A percentile compares a stretch with the other conserved stretches of the same genome.
Conservation (phyloP, 2,113 vertebrate species). For the Tricholaema leucomelas region DNA sequence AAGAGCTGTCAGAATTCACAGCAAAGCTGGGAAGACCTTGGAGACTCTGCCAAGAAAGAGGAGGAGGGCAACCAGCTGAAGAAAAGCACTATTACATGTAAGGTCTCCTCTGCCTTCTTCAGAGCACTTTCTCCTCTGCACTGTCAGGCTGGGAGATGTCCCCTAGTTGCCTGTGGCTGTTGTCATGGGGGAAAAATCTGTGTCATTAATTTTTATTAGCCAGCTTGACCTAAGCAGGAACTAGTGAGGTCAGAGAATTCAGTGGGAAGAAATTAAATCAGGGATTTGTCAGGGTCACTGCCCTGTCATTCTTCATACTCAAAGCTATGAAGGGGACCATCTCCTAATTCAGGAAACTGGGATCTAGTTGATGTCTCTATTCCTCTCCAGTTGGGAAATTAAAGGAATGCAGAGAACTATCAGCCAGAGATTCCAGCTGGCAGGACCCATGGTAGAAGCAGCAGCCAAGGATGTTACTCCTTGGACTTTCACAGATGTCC, state of each 20-base stretch:
- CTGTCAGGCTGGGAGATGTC: background rate
- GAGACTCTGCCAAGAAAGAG: background rate
- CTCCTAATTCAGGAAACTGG: background rate
- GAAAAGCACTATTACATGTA: background rate
- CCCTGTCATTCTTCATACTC: constrained; percentile 18
- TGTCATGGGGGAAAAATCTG: background rate
- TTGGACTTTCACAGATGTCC: background rate
- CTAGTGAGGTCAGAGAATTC: constrained; percentile 6
- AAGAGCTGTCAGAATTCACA: constrained; percentile 30
- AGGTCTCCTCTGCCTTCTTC: background rate
- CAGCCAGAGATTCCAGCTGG: constrained; percentile 21
- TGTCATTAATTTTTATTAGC: background rate
- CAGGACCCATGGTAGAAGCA: background rate
- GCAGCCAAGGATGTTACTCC: constrained; percentile 10
- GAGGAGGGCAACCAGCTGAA: background rate
- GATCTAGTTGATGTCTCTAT: background rate
- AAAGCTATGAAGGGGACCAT: background rate
- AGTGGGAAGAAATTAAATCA: constrained; percentile 14
- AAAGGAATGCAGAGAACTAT: background rate
- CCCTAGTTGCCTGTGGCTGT: background rate
- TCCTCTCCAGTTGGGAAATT: background rate
- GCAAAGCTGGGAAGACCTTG: constrained; percentile 30
- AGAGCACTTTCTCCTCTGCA: background rate
- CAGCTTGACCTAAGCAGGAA: background rate
- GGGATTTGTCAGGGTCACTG: constrained; percentile 4